phyloP scores from a whole-genome alignment of 2,888 invertebrate species.

The Drosophila differens region DNA sequence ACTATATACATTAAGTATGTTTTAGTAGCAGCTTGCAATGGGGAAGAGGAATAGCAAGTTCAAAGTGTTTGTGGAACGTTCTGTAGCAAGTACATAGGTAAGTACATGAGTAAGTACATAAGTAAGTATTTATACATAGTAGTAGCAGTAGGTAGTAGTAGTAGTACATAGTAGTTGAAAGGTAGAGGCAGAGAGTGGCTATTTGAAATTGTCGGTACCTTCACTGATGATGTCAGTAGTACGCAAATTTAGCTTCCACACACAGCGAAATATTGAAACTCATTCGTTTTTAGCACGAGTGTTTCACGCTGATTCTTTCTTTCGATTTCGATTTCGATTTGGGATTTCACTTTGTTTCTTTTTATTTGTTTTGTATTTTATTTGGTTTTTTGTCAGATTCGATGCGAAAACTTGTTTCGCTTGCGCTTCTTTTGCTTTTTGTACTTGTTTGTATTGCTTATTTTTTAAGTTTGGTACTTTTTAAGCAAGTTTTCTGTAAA shows the following conservation, averaged over 20 bases:
- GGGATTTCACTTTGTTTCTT: constrained; percentile 51
- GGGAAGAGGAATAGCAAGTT: constrained; percentile 27
- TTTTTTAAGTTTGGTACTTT: constrained; percentile 66
- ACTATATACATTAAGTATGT: constrained; percentile 29
- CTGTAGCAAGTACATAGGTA: constrained; percentile 42
- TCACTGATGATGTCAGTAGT: constrained; percentile 66
- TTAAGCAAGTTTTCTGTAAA: constrained; percentile 83
- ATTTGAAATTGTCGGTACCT: constrained; percentile 65
- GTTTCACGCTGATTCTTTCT: constrained; percentile 43
- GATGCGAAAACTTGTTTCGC: constrained; percentile 48
- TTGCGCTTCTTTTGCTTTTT: constrained; percentile 33
- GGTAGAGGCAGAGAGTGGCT: constrained; percentile 55
- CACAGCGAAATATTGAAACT: constrained; percentile 43
- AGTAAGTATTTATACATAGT: constrained; percentile 26
- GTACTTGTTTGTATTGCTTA: constrained; percentile 28
- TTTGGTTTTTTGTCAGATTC: constrained; percentile 21
- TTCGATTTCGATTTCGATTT: constrained; percentile 12
- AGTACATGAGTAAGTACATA: constrained; percentile 28
- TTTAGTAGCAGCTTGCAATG: constrained; percentile 44
- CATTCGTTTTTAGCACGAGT: constrained; percentile 32
- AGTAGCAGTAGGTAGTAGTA: constrained; percentile 25
- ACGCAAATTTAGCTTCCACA: constrained; percentile 49
- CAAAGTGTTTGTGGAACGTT: constrained; percentile 43
- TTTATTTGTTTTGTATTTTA: constrained; percentile 20
- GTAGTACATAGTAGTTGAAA: constrained; percentile 39